Evolutionary conservation across 1,140 invertebrate genomes (phyloP).

Genomic region (Babylonia areolata): DNA sequence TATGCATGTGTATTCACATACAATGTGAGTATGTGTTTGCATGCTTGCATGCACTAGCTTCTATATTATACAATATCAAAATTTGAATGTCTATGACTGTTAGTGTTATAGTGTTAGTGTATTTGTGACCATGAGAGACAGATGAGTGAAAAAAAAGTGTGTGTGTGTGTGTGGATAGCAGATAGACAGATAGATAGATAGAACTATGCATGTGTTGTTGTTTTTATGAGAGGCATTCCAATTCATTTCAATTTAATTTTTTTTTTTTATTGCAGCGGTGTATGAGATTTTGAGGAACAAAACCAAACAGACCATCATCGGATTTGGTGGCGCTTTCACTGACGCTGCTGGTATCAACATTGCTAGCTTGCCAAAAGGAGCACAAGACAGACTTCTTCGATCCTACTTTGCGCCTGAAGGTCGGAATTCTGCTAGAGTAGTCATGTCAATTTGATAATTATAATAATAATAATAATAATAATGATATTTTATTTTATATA

Average conservation of each 20-base stretch:
- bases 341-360: constrained; percentile 90
- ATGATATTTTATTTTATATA: too few relatives aligned
- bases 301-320: constrained; percentile 78
- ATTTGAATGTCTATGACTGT: too few relatives aligned
- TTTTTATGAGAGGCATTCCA: too few relatives aligned
- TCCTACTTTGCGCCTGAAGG: constrained; percentile 75
- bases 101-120: neutral
- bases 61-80: too few relatives aligned
- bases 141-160: too few relatives aligned
- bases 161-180: neutral
- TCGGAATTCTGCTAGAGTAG: constrained; percentile 27
- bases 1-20: too few relatives aligned
- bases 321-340: constrained; percentile 93
- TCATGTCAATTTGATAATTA: too few relatives aligned
- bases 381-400: constrained; percentile 81
- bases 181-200: too few relatives aligned
- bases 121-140: too few relatives aligned
- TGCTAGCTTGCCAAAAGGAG: constrained; percentile 77
- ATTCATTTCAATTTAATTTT: too few relatives aligned
- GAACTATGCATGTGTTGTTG: too few relatives aligned
- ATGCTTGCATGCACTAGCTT: neutral
- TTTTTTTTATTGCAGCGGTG: constrained; percentile 43
- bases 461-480: too few relatives aligned
- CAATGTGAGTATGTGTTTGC: neutral
- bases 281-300: constrained; percentile 48